Evolutionary conservation across 2,888 invertebrate genomes (phyloP), one percentile per base, ranked within the genome.

Genomic region (Cataglyphis rosenhaueri): DNA sequence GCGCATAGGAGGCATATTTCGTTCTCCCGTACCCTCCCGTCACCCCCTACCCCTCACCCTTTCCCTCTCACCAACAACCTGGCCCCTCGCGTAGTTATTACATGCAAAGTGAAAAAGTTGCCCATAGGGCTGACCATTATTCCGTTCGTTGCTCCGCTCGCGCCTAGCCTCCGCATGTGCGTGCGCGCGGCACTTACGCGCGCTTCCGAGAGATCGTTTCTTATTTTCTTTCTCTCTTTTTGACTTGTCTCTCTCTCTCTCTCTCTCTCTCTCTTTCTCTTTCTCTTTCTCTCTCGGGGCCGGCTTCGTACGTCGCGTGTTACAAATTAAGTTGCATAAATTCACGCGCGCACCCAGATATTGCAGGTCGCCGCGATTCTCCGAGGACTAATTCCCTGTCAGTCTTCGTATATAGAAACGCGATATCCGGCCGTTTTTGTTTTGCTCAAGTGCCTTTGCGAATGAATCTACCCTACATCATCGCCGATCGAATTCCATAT

Each of bases 261-360:
- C 21, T 21, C 21, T 21, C 21, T 21, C 21, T 25, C 25, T 25
- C 25, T 25, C 25, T 18, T 0, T 48, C 5, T 18, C 6, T 48
- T 6, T 5, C 48, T 18, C 18, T 18, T 6, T 5, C 18, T n/a
- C 8, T 73, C 73, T 79, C 73, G 21, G 21, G n/a, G 32, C 32
- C 62, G 25, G 68, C 62, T 84, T 65, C 81, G 73, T 79, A 85
- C 81, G 83, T 70, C 81, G 86, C 84, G 68, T 61, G 71, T 89
- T 89, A 89, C 84, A 89, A 89, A 89, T 89, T 89, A 86, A 89
- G 89, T 89, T 88, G 86, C 89, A 89, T 89, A 88, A 89, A 89
- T 89, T 88, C 81, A 79, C 79, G 85, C 82, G 74, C 61, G 75
- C 83, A 85, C 86, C 81, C 79, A 25, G 68, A 65, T 83, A 89